Percentiles rank a stretch among this genome's conserved stretches.
phyloP scores from a whole-genome alignment of 2,113 vertebrate genomes.

The Natator depressus region DNA sequence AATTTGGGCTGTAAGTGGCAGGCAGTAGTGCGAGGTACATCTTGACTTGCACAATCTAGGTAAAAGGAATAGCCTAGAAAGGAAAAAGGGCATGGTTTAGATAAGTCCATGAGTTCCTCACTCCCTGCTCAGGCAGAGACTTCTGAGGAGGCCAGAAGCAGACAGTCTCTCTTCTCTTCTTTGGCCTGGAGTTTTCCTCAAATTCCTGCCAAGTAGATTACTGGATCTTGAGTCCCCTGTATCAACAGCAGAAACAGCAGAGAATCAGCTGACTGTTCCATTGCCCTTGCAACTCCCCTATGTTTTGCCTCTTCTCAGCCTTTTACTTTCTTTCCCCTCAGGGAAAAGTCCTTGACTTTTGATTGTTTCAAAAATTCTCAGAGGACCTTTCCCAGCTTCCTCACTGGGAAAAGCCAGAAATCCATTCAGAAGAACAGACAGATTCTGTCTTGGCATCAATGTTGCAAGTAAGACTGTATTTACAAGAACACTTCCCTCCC shows the following conservation, averaged over 20 bases:
- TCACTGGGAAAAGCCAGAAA: not conserved
- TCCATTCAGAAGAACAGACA: not conserved
- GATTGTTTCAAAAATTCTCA: conserved; percentile 5
- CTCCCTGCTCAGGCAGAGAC: not conserved
- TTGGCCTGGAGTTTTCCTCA: not conserved
- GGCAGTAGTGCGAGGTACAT: not conserved
- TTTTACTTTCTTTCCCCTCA: not conserved
- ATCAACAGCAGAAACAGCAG: not conserved
- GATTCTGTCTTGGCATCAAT: not conserved
- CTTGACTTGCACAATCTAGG: not conserved
- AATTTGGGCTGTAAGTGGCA: not conserved
- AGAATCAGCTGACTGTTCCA: not conserved
- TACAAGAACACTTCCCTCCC: not conserved
- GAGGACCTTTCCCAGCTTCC: not conserved
- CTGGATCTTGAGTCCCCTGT: not conserved
- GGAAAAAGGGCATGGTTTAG: not conserved
- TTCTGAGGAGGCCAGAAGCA: not conserved
- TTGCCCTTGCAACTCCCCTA: not conserved
- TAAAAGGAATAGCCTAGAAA: not conserved
- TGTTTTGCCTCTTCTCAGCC: not conserved
- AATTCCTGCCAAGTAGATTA: not conserved
- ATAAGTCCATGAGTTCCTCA: not conserved
- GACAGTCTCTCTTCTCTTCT: not conserved
- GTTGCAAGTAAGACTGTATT: not conserved
- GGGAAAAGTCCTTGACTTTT: not conserved